Conservation (phyloP, 2,797 vertebrate species). For the Peromyscus aztecus region DNA sequence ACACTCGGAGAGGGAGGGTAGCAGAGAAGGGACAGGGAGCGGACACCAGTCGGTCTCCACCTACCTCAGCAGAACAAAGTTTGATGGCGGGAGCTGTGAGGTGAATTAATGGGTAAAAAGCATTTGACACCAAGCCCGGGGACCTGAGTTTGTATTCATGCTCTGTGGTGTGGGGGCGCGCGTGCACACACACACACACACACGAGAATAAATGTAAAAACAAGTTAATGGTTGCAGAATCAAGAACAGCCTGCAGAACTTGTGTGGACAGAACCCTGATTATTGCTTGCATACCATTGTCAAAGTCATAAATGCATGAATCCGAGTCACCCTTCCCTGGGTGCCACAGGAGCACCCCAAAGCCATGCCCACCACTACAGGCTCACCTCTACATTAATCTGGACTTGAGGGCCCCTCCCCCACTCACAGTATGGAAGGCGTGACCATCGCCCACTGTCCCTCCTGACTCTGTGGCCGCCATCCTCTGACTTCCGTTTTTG, state of each 20-base stretch:
- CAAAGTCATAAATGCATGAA: background rate
- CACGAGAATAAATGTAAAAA: background rate
- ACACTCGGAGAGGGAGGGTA: too few species aligned
- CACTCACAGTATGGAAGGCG: too few species aligned
- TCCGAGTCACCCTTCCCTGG: background rate
- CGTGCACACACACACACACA: too few species aligned
- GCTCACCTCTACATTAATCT: background rate
- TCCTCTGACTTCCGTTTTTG: background rate
- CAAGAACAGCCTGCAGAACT: background rate
- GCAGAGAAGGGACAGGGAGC: background rate
- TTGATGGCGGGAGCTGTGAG: too few species aligned
- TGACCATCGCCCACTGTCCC: background rate
- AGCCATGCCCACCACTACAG: background rate
- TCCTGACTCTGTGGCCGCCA: background rate
- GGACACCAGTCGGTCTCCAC: too few species aligned
- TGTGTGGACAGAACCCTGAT: accelerated
- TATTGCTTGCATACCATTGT: background rate
- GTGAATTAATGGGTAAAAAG: background rate
- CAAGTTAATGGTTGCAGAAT: background rate
- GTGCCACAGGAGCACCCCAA: background rate
- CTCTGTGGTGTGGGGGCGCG: background rate
- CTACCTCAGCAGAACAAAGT: background rate
- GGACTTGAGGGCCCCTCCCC: background rate
- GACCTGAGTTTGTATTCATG: background rate
- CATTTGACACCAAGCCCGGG: background rate